Conservation (phyloP, 1,140 invertebrate genomes). For the Hylyphantes graminicola region DNA sequence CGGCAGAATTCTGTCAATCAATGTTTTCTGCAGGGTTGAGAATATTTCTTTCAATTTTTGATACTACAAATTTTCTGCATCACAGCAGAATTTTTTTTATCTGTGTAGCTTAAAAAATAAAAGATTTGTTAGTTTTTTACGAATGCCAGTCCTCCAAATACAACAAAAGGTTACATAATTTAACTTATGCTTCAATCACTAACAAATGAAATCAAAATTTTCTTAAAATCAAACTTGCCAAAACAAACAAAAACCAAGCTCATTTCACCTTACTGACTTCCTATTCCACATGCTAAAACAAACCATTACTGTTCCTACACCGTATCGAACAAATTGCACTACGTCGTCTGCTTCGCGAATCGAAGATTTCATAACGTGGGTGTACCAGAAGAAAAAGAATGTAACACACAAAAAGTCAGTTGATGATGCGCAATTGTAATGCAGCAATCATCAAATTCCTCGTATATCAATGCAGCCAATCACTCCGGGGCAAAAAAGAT, state of each 20-base stretch:
- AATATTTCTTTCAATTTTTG: too few species aligned
- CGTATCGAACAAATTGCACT: not conserved
- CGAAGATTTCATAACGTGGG: not conserved
- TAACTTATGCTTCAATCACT: too few species aligned
- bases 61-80: too few species aligned
- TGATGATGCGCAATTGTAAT: not conserved
- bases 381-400: not conserved
- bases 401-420: not conserved
- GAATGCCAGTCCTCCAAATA: too few species aligned
- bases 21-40: too few species aligned
- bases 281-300: not conserved
- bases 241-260: not conserved
- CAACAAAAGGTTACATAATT: too few species aligned
- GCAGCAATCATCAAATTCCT: slow-evolving; percentile 11
- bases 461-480: not conserved
- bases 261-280: not conserved
- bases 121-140: too few species aligned
- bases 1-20: too few species aligned
- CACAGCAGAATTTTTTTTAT: too few species aligned
- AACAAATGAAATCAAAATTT: too few species aligned
- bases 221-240: too few species aligned
- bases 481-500: not conserved
- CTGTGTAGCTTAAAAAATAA: too few species aligned
- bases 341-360: not conserved
- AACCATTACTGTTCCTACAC: slow-evolving; percentile 15